Base-by-base conservation (phyloP, 1,140 invertebrate species). In the Lordiphosa stackelbergi region DNA sequence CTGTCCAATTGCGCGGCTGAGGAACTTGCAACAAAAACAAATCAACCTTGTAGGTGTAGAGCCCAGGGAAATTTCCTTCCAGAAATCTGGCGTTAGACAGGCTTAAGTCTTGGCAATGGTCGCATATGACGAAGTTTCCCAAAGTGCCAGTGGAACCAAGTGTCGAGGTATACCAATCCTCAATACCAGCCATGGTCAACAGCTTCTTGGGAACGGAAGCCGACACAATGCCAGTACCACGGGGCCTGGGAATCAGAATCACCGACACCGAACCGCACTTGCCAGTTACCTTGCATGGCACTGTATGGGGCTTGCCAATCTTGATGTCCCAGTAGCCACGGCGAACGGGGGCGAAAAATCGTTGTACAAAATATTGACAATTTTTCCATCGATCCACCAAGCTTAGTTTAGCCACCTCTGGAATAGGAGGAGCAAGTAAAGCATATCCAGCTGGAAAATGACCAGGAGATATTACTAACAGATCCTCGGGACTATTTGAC, bases 311-410 rank as follows among this genome's bases (percentile, higher is more conserved):
- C n/a, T n/a, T n/a, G n/a, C n/a, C n/a, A 88, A 99, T 99, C 90
- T 99, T 99, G 91, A 99, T 99, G 89, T 98, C 95, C 98, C 98
- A 99, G 88, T 99, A 99, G 37, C 98, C 98, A 90, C 98, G 91
- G 60, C 98, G 92, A 1, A 99, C 98, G 1, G 98, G 98, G n/a
- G n/a, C n/a, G n/a, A n/a, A 41, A 41, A 41, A 41, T 16, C 4
- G 40, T 19, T 41, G 11, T 13, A 16, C 40, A 41, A 41, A 37
- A 37, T 37, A 37, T 37, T 37, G 36, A 37, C 36, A 37, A 11
- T 37, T 37, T 37, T 11, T 37, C 36, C 11, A 37, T 8, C 36
- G 36, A n/a, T 37, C 36, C 1, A 11, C 4, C 4, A 24, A 24
- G 22, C 3, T 24, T 24, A 24, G 4, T 24, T 24, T 24, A 24